Evolutionary conservation across 1,140 invertebrate species (phyloP).

Genomic region (Drosophila ambigua): DNA sequence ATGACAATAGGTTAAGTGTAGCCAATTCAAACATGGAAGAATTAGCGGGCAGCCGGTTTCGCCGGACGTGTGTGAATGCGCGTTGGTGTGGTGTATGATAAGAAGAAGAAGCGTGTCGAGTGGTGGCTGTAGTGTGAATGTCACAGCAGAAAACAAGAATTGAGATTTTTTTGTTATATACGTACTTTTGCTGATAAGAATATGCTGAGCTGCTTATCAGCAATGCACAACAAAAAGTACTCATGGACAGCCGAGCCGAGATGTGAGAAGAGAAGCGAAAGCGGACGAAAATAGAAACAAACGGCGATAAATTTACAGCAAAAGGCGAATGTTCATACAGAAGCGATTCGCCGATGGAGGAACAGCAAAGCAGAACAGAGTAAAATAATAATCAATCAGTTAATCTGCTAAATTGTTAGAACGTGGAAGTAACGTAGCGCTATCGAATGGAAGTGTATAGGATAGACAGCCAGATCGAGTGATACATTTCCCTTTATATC

Average conservation of each 20-base stretch:
- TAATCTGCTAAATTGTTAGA: conserved; percentile 48
- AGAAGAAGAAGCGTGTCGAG: conserved; percentile 31
- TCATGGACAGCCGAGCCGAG: conserved; percentile 18
- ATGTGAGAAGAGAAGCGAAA: conserved; percentile 57
- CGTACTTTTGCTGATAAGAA: conserved; percentile 70
- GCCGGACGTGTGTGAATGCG: no score
- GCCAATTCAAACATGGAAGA: no score
- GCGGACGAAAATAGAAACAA: conserved; percentile 73
- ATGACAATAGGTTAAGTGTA: no score
- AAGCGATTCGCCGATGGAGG: conserved; percentile 35
- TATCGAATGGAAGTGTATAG: conserved; percentile 32
- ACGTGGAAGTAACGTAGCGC: conserved; percentile 49
- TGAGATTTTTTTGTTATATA: conserved; percentile 39
- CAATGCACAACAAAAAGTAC: conserved; percentile 74
- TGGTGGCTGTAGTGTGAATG: conserved; percentile 44
- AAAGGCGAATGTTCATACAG: conserved; percentile 44
- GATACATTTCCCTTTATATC: conserved; percentile 10
- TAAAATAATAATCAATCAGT: conserved; percentile 63
- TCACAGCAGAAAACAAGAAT: conserved; percentile 18
- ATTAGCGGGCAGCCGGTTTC: no score
- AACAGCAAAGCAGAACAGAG: conserved; percentile 24
- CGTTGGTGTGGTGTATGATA: conserved; percentile 11
- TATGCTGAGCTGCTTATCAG: conserved; percentile 67
- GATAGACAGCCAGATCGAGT: conserved; percentile 15
- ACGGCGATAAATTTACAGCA: conserved; percentile 63